These are phyloP conservation scores for Grantiella picta DNA, from an alignment of 2,113 vertebrate genomes.

Conservation along the genomic window DNA sequence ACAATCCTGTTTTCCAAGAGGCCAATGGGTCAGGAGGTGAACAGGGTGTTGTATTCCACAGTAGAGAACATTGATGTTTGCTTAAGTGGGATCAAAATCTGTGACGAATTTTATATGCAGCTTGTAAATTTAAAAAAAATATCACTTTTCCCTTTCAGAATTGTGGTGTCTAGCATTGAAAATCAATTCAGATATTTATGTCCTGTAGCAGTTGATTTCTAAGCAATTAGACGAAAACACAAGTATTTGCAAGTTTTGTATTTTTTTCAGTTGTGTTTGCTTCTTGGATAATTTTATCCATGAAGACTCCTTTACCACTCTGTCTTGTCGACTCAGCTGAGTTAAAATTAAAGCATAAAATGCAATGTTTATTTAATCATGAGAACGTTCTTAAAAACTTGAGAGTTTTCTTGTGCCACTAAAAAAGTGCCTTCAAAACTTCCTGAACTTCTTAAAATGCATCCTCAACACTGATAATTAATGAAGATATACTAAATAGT, in stretches of 20 bases:
- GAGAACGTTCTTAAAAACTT: constrained; percentile 10
- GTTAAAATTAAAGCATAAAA: constrained; percentile 63
- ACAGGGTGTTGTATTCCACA: neutral
- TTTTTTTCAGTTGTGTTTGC: constrained; percentile 20
- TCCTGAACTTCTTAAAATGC: constrained; percentile 40
- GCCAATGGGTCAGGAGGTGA: neutral
- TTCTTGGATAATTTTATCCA: constrained; percentile 56
- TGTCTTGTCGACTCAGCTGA: constrained; percentile 53
- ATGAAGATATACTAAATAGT: constrained; percentile 31
- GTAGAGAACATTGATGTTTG: neutral
- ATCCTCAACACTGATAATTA: constrained; percentile 45
- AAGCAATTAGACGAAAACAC: constrained; percentile 42
- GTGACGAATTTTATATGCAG: neutral
- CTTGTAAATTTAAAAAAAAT: neutral
- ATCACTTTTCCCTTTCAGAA: neutral
- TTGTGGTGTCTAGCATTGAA: constrained; percentile 31
- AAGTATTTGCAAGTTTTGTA: constrained; percentile 47
- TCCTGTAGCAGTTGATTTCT: constrained; percentile 37
- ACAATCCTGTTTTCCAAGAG: neutral
- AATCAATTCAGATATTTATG: constrained; percentile 53
- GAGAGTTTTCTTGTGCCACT: constrained; percentile 29
- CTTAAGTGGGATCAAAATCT: neutral
- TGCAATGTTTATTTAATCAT: constrained; percentile 63
- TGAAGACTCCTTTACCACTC: constrained; percentile 19
- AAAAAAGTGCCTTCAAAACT: constrained; percentile 36